Conservation (phyloP, 2,797 vertebrate species). For the Amniataba percoides region DNA sequence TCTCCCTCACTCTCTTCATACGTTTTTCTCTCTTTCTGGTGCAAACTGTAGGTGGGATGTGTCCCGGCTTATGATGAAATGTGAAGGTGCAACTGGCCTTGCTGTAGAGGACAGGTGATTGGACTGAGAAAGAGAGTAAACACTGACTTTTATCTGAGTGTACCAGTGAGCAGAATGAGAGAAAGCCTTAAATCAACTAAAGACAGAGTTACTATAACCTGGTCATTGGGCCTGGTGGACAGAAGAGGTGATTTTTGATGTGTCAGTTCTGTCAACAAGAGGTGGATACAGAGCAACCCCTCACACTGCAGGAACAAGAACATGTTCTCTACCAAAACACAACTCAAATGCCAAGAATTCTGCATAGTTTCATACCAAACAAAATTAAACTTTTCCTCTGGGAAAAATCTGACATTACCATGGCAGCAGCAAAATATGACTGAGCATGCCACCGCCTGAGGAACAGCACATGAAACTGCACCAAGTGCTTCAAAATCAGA, state of each 20-base stretch:
- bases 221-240: neutral
- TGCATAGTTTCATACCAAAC: constrained; percentile 11
- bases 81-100: constrained; percentile 12
- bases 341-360: constrained; percentile 10
- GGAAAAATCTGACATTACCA: neutral
- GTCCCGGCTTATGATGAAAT: constrained; percentile 38
- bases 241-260: neutral
- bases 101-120: constrained; percentile 25
- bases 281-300: neutral
- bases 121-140: neutral
- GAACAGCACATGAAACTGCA: neutral
- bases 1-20: constrained; percentile 22
- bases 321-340: constrained; percentile 9
- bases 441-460: neutral
- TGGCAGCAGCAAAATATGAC: constrained; percentile 16
- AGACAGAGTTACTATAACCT: neutral
- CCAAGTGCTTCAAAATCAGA: neutral
- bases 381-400: constrained; percentile 7
- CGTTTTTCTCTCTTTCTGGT: neutral
- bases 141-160: neutral
- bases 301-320: neutral
- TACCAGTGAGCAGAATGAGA: neutral
- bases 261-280: neutral
- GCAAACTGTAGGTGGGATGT: neutral
- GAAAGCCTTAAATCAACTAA: constrained; percentile 4